Evolutionary conservation across 2,797 vertebrate species (phyloP), one percentile per base, ranked within the genome.

Genomic region (Remorina albescens): DNA sequence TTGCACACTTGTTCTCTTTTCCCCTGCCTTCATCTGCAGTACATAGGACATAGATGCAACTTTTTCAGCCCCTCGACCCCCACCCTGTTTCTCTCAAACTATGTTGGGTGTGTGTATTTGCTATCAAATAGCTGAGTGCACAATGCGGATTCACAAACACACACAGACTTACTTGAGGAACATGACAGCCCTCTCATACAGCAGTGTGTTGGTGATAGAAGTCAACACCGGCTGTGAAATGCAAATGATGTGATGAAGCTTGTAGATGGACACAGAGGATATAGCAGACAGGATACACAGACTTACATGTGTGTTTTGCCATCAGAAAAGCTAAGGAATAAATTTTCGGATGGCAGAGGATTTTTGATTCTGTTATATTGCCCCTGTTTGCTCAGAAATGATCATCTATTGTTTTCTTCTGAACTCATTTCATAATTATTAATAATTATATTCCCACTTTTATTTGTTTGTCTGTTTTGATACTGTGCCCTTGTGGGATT

Each of bases 111-210:
- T 69, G 28, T 57, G 23, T 59, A 34, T 69, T 32, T 62, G 59
- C 57, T 69, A 78, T 88, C 76, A 85, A 54, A 63, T 37, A 77
- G 30, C 64, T 72, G 62, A 64, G 60, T 71, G 19, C 54, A 84
- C 56, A 81, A 72, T 53, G 50, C 63, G 23, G 47, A 32, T 73
- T 68, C 72, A 69, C 41, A 71, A 18, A 55, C 70, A 58, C 49
- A 59, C 36, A 42, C 62, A 44, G 6, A 37, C 71, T 62, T 68
- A 74, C 61, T 78, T 68, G 74, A 88, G 73, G 41, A 86, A 89
- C 87, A 89, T 91, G 90, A 90, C 91, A 92, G 83, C 73, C 56
- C 67, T 84, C 76, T 83, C 71, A 73, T 80, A 80, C 75, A 72
- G 83, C 65, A 61, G 64, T 80, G 69, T 78, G 77, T 82, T 86